Conservation (phyloP, 64 coral and sea anemone species). For the Pocillopora verrucosa region DNA sequence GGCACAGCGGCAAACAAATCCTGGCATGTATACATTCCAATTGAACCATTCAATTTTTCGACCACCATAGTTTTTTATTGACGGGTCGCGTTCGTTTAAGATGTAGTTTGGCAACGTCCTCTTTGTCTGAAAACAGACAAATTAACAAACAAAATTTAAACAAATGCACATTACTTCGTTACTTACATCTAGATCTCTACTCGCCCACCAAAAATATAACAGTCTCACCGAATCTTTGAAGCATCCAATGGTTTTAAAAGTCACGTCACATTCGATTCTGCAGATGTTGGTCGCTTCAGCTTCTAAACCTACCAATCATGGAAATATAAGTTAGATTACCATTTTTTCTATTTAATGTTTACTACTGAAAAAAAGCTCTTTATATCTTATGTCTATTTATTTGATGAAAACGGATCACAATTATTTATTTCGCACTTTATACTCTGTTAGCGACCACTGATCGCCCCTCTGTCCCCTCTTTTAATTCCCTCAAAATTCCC, state of each 20-base stretch:
- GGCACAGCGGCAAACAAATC: constrained; percentile 62
- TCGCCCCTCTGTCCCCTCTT: not conserved
- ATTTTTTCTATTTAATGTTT: not conserved
- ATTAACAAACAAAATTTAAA: not conserved
- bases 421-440: too few relatives aligned
- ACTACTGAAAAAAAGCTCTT: not conserved
- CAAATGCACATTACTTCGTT: not conserved
- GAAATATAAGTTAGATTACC: not conserved
- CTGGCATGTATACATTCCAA: constrained; percentile 61
- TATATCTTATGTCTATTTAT: not conserved
- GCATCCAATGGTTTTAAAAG: constrained; percentile 58
- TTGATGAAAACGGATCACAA: too few relatives aligned
- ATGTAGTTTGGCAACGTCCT: constrained; percentile 52
- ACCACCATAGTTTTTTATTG: constrained; percentile 32
- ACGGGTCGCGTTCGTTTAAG: constrained; percentile 59
- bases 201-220: not conserved
- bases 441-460: not conserved
- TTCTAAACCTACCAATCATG: not conserved
- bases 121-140: not conserved
- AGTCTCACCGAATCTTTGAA: constrained; percentile 45
- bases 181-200: not conserved
- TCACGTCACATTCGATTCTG: constrained; percentile 38
- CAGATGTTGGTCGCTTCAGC: not conserved
- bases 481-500: too few relatives aligned
- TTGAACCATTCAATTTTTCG: constrained; percentile 56